Percentiles rank a stretch among this genome's conserved stretches.
These are phyloP conservation scores for Thelaira solivaga DNA, from an alignment of 2,888 invertebrate genomes.

Conservation along the genomic window DNA sequence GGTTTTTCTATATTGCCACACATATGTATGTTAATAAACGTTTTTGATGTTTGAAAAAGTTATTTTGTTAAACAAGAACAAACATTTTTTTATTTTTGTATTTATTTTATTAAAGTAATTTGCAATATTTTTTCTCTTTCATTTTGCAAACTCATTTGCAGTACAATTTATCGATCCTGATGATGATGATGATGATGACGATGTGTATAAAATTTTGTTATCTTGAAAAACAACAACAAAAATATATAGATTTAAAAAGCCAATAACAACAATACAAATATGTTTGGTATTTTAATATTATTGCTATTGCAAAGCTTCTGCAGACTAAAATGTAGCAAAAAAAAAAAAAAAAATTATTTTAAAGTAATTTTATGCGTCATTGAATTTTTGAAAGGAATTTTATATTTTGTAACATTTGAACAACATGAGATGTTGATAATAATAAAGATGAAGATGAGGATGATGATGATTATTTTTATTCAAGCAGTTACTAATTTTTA, in stretches of 20 bases:
- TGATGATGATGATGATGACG: too few relatives aligned
- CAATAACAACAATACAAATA: slow-evolving; percentile 27
- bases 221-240: not conserved
- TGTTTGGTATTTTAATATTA: slow-evolving; percentile 20
- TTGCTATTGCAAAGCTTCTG: slow-evolving; percentile 11
- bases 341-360: too few relatives aligned
- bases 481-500: not conserved
- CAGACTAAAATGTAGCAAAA: slow-evolving; percentile 51
- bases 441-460: too few relatives aligned
- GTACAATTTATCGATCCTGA: slow-evolving; percentile 33
- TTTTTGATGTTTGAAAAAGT: too few relatives aligned
- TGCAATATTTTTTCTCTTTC: not conserved
- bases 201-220: slow-evolving; percentile 43
- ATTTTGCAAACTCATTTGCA: slow-evolving; percentile 15
- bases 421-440: too few relatives aligned
- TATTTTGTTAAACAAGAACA: too few relatives aligned
- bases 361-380: slow-evolving; percentile 63
- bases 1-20: too few relatives aligned
- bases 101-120: slow-evolving; percentile 21
- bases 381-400: slow-evolving; percentile 61
- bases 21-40: too few relatives aligned
- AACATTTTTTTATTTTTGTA: not conserved
- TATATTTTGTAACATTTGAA: slow-evolving; percentile 36
- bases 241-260: not conserved
- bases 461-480: too few relatives aligned